These are phyloP conservation scores for Toxotes lorentzi DNA, from an alignment of 2,797 vertebrate genomes.

Conservation along the genomic window DNA sequence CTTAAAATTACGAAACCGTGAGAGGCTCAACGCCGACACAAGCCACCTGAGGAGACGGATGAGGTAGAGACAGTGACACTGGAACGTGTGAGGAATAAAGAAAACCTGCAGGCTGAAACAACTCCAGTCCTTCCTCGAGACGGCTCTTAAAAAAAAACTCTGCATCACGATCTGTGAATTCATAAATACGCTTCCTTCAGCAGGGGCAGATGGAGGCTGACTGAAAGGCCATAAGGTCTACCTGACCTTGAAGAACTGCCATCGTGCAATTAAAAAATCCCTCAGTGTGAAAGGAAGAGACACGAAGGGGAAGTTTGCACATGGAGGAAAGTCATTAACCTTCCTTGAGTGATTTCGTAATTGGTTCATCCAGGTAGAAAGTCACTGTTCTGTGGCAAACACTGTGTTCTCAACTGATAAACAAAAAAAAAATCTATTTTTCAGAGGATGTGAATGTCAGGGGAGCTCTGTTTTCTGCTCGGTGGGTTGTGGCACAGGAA, in stretches of 20 bases:
- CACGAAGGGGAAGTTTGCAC: constrained; percentile 49
- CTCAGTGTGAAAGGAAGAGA: constrained; percentile 48
- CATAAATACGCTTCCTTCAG: constrained; percentile 38
- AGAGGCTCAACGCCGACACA: neutral
- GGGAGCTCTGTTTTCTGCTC: neutral
- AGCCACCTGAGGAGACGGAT: constrained; percentile 28
- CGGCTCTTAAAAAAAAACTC: constrained; percentile 6
- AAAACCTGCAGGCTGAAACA: constrained; percentile 28
- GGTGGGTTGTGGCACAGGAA: constrained; percentile 5
- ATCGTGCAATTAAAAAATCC: constrained; percentile 59
- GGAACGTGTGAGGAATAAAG: constrained; percentile 34
- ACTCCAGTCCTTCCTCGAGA: constrained; percentile 31
- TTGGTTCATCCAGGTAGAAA: constrained; percentile 42
- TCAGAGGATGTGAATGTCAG: neutral
- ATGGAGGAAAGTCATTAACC: constrained; percentile 61
- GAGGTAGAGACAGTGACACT: constrained; percentile 39
- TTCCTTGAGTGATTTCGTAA: constrained; percentile 43
- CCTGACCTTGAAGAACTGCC: constrained; percentile 71
- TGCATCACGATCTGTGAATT: constrained; percentile 48
- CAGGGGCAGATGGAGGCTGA: constrained; percentile 68
- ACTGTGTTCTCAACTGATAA: neutral
- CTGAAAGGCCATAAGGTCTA: constrained; percentile 71
- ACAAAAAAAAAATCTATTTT: neutral
- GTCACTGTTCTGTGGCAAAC: neutral
- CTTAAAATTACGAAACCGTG: constrained; percentile 13